These are phyloP conservation scores for Haemorhous mexicanus DNA, from an alignment of 2,113 vertebrate species.

Conservation along the genomic window DNA sequence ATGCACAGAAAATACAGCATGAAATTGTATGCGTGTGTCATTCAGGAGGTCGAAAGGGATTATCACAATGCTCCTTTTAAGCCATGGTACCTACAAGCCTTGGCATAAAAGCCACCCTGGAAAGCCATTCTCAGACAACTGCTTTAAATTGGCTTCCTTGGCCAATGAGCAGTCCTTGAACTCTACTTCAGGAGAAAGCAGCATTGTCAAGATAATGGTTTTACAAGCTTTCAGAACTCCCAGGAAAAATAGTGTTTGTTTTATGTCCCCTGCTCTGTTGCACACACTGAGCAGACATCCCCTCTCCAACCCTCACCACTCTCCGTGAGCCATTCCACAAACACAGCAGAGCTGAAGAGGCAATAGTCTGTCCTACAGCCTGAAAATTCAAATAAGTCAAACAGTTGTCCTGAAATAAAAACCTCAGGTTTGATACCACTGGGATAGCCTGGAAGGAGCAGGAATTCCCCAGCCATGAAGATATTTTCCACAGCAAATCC, in stretches of 20 bases:
- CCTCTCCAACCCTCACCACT: background rate
- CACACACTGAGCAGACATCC: background rate
- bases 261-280: background rate
- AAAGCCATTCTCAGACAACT: slow-evolving; percentile 33
- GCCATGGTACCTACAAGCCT: background rate
- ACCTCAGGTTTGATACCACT: background rate
- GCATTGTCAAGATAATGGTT: background rate
- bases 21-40: slow-evolving; percentile 26
- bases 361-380: background rate
- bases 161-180: slow-evolving; percentile 29
- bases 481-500: background rate
- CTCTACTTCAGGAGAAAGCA: slow-evolving; percentile 7
- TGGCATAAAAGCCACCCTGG: background rate
- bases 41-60: background rate
- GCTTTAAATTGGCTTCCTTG: background rate
- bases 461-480: background rate
- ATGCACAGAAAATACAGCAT: background rate
- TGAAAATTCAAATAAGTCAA: background rate
- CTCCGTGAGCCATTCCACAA: background rate
- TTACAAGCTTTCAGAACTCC: background rate
- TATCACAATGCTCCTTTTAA: slow-evolving; percentile 41
- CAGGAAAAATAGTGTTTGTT: slow-evolving; percentile 8
- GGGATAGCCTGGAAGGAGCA: background rate
- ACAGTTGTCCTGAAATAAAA: background rate
- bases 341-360: background rate